Percentiles rank a stretch among this genome's conserved stretches.
Evolutionary conservation across 2,888 invertebrate genomes (phyloP).

Genomic region (Ophion ellenae): DNA sequence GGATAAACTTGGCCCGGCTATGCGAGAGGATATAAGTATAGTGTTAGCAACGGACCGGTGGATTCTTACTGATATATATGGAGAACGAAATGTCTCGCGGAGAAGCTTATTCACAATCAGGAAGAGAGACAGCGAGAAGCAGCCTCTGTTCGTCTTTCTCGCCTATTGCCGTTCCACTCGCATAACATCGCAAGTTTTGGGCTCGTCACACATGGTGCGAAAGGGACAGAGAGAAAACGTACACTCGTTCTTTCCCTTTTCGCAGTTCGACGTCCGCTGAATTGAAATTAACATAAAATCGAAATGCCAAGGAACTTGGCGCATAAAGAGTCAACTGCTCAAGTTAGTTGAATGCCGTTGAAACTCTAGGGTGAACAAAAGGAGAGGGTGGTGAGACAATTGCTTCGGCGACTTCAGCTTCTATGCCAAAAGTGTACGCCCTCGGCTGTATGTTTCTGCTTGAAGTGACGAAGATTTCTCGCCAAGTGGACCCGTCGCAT

Average conservation of each 20-base stretch:
- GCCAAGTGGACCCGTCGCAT: slow-evolving; percentile 60
- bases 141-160: slow-evolving; percentile 2
- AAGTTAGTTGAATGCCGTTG: slow-evolving; percentile 80
- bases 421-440: slow-evolving; percentile 18
- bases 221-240: neutral
- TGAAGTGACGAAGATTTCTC: slow-evolving; percentile 43
- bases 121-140: slow-evolving; percentile 31
- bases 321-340: slow-evolving; percentile 83
- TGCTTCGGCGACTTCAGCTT: slow-evolving; percentile 15
- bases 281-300: slow-evolving; percentile 83
- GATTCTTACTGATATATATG: slow-evolving; percentile 65
- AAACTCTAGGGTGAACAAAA: slow-evolving; percentile 56
- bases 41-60: slow-evolving; percentile 42
- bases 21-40: slow-evolving; percentile 69
- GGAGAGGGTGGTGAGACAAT: slow-evolving; percentile 7
- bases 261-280: slow-evolving; percentile 75
- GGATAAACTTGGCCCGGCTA: slow-evolving; percentile 77
- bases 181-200: slow-evolving; percentile 28
- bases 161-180: slow-evolving; percentile 10
- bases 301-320: slow-evolving; percentile 81
- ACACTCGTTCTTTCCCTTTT: slow-evolving; percentile 71
- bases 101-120: slow-evolving; percentile 38
- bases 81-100: slow-evolving; percentile 43
- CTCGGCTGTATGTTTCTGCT: slow-evolving; percentile 10
- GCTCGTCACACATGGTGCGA: slow-evolving; percentile 10